Percentiles rank a stretch among this genome's conserved stretches.
Evolutionary conservation across 2,888 invertebrate species (phyloP).

Genomic region (Ormyrus rosae): DNA sequence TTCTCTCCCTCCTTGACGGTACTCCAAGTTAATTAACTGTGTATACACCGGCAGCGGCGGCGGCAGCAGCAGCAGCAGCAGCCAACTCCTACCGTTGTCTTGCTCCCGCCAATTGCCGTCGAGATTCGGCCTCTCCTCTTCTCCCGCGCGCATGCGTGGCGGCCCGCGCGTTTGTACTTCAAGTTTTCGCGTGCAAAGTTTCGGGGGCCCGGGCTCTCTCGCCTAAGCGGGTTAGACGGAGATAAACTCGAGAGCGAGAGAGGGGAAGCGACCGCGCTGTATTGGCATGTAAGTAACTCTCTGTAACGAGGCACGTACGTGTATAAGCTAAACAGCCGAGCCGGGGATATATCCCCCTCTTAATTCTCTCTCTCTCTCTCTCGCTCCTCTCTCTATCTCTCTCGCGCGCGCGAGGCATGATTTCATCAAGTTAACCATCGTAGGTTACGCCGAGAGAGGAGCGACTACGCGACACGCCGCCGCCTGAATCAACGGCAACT

Average conservation of each 20-base stretch:
- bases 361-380: constrained; percentile 61
- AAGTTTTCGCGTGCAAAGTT: neutral
- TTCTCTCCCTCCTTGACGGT: constrained; percentile 58
- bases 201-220: constrained; percentile 4
- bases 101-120: constrained; percentile 72
- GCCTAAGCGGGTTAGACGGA: neutral
- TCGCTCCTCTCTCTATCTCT: no score
- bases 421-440: constrained; percentile 73
- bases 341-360: constrained; percentile 60
- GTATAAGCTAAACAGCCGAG: neutral
- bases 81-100: constrained; percentile 73
- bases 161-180: neutral
- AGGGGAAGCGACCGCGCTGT: neutral
- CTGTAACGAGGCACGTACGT: neutral
- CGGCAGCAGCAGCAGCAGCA: constrained; percentile 53
- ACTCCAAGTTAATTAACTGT: constrained; percentile 74
- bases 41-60: constrained; percentile 68
- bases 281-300: constrained; percentile 4
- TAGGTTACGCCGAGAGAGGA: constrained; percentile 9
- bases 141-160: constrained; percentile 30
- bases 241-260: neutral
- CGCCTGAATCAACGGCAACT: constrained; percentile 60
- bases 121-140: constrained; percentile 59
- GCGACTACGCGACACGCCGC: constrained; percentile 54
- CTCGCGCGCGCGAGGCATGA: constrained; percentile 64